Conservation (phyloP, 1,140 invertebrate genomes). For the Tetramorium alpestre region DNA sequence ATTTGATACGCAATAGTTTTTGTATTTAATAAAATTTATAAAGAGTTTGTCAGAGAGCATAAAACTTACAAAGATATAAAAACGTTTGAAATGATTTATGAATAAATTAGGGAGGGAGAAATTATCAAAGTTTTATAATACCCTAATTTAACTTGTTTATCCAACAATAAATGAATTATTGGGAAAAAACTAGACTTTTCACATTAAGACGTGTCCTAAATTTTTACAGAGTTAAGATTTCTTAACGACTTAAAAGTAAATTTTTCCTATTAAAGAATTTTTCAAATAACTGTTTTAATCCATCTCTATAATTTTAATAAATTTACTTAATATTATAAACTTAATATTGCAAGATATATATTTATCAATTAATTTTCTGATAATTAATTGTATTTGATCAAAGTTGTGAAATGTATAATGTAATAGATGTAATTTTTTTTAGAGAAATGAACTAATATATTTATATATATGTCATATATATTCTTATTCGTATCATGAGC, state of each 20-base stretch:
- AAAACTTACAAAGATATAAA: neutral
- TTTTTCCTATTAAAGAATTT: neutral
- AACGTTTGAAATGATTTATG: neutral
- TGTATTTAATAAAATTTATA: neutral
- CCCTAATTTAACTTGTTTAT: neutral
- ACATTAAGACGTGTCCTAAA: neutral
- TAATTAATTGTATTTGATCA: neutral
- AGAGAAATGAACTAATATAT: neutral
- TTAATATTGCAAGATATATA: neutral
- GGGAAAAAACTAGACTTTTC: neutral
- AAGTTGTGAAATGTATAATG: neutral
- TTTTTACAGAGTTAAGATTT: neutral
- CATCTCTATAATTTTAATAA: neutral
- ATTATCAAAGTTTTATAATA: conserved; percentile 24
- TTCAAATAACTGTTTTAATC: neutral
- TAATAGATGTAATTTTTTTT: neutral
- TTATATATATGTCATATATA: neutral
- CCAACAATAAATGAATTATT: neutral
- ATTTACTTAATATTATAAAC: neutral
- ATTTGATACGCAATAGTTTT: conserved; percentile 1
- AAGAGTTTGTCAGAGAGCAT: neutral
- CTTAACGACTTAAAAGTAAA: neutral
- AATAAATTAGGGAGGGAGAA: neutral
- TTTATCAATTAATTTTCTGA: neutral
- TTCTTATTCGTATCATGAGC: neutral